phyloP scores from a whole-genome alignment of 2,113 vertebrate species.

The Euleptes europaea region DNA sequence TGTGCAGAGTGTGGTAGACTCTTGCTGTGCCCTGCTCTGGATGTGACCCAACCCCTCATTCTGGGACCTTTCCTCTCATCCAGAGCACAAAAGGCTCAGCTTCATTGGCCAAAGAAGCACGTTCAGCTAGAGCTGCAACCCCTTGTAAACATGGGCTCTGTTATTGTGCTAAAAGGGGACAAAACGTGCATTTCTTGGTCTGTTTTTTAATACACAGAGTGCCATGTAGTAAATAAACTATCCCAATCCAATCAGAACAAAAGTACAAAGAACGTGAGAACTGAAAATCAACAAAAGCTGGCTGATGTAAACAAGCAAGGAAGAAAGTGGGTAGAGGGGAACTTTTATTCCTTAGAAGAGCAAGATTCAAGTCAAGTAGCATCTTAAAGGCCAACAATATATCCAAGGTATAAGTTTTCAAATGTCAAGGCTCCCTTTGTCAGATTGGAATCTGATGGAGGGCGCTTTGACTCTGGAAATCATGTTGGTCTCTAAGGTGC shows the following conservation, averaged over 20 bases:
- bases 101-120: background rate
- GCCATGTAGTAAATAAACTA: background rate
- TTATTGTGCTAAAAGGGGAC: background rate
- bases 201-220: background rate
- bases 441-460: too few species aligned
- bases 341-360: background rate
- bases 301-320: too few species aligned
- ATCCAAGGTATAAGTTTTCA: too few species aligned
- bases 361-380: too few species aligned
- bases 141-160: background rate
- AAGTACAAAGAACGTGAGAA: too few species aligned
- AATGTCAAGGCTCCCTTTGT: too few species aligned
- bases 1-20: rapidly evolving
- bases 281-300: background rate
- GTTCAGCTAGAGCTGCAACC: background rate
- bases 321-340: too few species aligned
- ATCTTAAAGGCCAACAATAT: too few species aligned
- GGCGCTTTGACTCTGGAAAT: too few species aligned
- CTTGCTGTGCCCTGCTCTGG: background rate
- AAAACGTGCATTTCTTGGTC: background rate
- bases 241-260: background rate
- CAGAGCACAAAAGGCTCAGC: conserved; percentile 3
- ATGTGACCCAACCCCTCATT: conserved; percentile 10
- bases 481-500: too few species aligned
- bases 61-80: rapidly evolving